Base-by-base conservation (phyloP, 30 jellyfish, hydroid and myxozoan species). In the Mastigias papua region DNA sequence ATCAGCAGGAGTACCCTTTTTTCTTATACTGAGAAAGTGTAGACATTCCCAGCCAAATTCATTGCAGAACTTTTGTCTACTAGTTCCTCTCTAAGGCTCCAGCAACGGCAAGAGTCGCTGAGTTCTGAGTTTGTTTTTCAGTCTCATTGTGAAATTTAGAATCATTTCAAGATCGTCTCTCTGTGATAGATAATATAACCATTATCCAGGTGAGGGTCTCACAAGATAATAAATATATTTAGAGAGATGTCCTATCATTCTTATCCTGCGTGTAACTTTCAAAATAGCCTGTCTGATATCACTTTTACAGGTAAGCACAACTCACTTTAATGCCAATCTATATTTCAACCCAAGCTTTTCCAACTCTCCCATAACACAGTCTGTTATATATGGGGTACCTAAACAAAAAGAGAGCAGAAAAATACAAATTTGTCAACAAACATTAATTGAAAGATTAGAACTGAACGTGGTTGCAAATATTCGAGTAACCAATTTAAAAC, bases 311-410 rank as follows among this genome's bases (percentile, higher is more conserved):
- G n/a, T n/a, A n/a, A n/a, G 29, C 32, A 16, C 17, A 22, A 80
- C 96, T 73, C 76, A 96, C 99, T 96, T 89, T 30, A 96, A 73
- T 3, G 99, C 99, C 32, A 96, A 87, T 29, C 99, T 79, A 46
- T 82, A 96, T 67, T 92, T 98, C 15, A 94, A 63, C 0, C 99
- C 99, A 2, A 96, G 91, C 68, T 96, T 96, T 72, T 96, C 99
- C 48, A 96, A 33, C 67, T 96, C 99, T 3, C 95, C 99, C 98
- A 92, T 89, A 23, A 96, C 99, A 89, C 99, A 96, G 62, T 96
- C 99, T 28, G 99, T 88, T 8, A 96, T 96, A 74, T 93, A 96
- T 50, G 99, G 97, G 17, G 98, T 96, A 79, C 98, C 99, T 96
- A 27, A 10, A 27, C 1, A 7, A 27, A 63, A 17, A 17, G 25